A percentile compares a stretch with the other conserved stretches of the same genome.
These are phyloP conservation scores for Caenorhabditis wallacei DNA, from an alignment of 2,888 invertebrate genomes.

Conservation along the genomic window DNA sequence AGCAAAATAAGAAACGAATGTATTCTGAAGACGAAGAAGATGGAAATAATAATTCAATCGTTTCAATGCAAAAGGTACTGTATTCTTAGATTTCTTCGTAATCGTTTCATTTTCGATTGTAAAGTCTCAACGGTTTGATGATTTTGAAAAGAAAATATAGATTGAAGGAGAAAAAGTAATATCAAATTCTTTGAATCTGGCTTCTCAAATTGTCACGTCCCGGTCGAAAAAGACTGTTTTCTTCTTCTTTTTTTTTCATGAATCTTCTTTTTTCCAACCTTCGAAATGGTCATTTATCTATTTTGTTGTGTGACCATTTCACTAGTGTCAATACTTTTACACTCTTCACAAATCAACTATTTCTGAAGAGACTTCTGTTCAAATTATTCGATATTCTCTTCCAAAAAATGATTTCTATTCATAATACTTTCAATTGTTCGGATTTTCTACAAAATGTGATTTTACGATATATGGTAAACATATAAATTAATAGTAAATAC, in stretches of 20 bases:
- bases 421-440: conserved; percentile 51
- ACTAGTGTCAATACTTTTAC: conserved; percentile 39
- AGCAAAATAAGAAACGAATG: conserved; percentile 3
- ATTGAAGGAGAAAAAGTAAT: neutral
- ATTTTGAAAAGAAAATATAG: conserved; percentile 14
- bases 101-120: neutral
- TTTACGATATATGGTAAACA: conserved; percentile 50
- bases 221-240: conserved; percentile 42
- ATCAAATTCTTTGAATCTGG: conserved; percentile 22
- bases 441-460: conserved; percentile 53
- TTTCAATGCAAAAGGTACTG: conserved; percentile 48
- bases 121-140: conserved; percentile 5
- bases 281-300: conserved; percentile 50
- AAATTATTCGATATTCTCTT: neutral
- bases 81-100: neutral
- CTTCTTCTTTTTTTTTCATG: conserved; percentile 9
- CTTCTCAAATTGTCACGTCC: conserved; percentile 57
- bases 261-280: conserved; percentile 6
- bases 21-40: conserved; percentile 49
- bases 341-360: conserved; percentile 22
- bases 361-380: conserved; percentile 42
- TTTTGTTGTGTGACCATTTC: conserved; percentile 23
- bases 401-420: conserved; percentile 42
- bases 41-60: conserved; percentile 53
- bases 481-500: conserved; percentile 21